A percentile compares a stretch with the other conserved stretches of the same genome.
phyloP scores from a whole-genome alignment of 2,113 vertebrate genomes.

The Tachycineta bicolor region DNA sequence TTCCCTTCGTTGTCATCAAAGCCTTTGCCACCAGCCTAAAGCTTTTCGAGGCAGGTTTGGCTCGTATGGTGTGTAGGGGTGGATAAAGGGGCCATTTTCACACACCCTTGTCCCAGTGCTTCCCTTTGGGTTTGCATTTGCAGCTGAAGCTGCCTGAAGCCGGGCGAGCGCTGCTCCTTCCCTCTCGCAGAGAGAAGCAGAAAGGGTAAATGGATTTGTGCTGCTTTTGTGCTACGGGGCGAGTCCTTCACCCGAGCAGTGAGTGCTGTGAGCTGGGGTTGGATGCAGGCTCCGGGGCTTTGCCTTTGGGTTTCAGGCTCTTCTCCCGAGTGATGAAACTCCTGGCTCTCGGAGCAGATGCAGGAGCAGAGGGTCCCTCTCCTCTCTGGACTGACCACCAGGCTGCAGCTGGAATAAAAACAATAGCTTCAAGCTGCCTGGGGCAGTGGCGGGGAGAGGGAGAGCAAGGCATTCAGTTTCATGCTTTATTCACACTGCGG shows the following conservation, averaged over 20 bases:
- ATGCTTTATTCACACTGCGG: not conserved
- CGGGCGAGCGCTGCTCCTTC: fast-evolving
- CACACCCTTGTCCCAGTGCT: not conserved
- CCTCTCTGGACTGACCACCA: fast-evolving
- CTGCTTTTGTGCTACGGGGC: fast-evolving
- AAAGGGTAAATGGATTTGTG: not conserved
- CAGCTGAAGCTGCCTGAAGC: not conserved
- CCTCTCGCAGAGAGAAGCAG: not conserved
- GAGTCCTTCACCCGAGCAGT: not conserved
- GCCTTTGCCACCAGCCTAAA: not conserved
- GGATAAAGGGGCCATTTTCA: not conserved
- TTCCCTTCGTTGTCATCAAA: not conserved
- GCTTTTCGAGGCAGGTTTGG: slow-evolving; percentile 26
- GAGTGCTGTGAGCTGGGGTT: not conserved
- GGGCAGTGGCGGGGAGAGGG: not conserved
- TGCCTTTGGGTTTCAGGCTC: not conserved
- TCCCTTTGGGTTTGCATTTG: not conserved
- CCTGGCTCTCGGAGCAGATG: not conserved
- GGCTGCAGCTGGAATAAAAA: not conserved
- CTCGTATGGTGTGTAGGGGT: not conserved
- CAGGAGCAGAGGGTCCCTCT: not conserved
- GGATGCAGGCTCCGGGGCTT: not conserved
- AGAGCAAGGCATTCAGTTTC: not conserved
- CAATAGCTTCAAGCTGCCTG: not conserved
- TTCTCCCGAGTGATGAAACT: not conserved